Evolutionary conservation across 2,113 vertebrate species (phyloP).

Genomic region (Meleagris gallopavo): DNA sequence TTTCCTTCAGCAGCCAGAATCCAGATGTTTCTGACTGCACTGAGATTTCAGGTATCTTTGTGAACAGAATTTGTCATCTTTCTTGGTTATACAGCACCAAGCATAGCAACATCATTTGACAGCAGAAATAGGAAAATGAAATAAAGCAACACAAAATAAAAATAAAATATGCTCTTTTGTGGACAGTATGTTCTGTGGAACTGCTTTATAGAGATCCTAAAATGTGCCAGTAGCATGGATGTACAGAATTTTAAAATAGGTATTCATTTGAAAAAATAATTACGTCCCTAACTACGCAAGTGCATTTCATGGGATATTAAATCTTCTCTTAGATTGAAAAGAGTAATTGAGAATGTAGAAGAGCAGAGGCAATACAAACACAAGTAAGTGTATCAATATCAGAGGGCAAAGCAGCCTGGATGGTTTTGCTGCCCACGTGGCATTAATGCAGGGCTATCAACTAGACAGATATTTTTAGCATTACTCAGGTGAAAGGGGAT

Average conservation of each 20-base stretch:
- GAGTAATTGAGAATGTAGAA: background rate
- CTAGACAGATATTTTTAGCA: background rate
- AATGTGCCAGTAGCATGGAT: background rate
- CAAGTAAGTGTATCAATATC: rapidly evolving
- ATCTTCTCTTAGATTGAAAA: background rate
- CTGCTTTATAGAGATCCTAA: background rate
- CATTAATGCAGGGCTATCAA: background rate
- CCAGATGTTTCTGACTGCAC: background rate
- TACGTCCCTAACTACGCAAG: background rate
- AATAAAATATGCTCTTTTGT: background rate
- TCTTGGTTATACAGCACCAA: background rate
- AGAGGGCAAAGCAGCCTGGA: background rate
- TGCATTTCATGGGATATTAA: background rate
- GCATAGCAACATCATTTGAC: background rate
- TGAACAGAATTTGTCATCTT: background rate
- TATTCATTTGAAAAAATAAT: background rate
- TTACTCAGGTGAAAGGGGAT: background rate
- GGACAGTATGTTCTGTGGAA: rapidly evolving
- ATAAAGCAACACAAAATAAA: background rate
- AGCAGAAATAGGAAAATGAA: background rate
- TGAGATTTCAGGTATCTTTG: background rate
- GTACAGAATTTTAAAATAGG: background rate
- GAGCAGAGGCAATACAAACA: background rate
- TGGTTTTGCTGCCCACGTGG: background rate
- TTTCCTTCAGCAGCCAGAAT: background rate